Evolutionary conservation across 1,140 invertebrate species (phyloP), one percentile per base, ranked within the genome.

Genomic region (Sesamia nonagrioides): DNA sequence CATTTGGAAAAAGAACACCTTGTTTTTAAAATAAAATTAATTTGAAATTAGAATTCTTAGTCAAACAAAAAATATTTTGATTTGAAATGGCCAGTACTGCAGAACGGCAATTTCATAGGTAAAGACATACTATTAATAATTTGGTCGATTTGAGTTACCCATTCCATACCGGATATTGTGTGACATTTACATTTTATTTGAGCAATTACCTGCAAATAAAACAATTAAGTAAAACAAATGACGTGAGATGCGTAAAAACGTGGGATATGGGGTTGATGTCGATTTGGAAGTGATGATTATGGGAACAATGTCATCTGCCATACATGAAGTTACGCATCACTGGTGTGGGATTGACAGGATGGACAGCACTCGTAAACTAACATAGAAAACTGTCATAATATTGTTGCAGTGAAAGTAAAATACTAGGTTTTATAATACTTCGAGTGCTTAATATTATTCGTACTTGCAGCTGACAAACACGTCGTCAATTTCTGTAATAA

Each of bases 271-370:
- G 60, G 68, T 40, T 73, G 48, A 50, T 21, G 63, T 82, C 71
- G 45, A 76, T 84, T 78, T 77, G 77, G 85, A 60, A 35, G 79
- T 76, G 84, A 88, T 92, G 87, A 87, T 89, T 86, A 91, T 92
- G 92, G 86, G 92, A 94, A 93, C 74, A 13, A 35, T 82, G 88
- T 94, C 92, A 93, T 93, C 89, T 93, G 92, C 13, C 54, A 68
- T 11, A 15, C 40, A 74, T 45, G 27, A 63, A 68, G 82, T 87
- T 81, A 90, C 87, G 92, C 82, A 83, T 88, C 84, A 92, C 73
- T 87, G 81, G 84, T 90, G 89, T 91, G 90, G 87, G 90, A 92
- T 77, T 63, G 58, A 50, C 42, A 18, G 37, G 0, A 50, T 45
- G 52, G 21, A 50, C 6, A 17, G 15, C 21, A 52, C 17, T 54